Evolutionary conservation across 2,797 vertebrate species (phyloP), one percentile per base, ranked within the genome.

Genomic region (Coccyzus lansbergi): DNA sequence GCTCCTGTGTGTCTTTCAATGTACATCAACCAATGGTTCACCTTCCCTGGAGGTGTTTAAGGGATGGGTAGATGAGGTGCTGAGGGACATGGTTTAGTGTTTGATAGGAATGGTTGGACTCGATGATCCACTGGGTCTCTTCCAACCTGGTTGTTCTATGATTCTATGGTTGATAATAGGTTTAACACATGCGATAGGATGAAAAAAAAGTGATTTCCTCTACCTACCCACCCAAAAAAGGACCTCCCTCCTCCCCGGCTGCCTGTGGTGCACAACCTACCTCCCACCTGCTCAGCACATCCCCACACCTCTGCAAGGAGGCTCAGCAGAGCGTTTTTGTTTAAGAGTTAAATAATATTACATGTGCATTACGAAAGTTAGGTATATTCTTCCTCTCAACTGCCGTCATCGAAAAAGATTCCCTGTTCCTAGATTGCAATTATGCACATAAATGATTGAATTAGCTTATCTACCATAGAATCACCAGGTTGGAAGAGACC

Each of bases 391-490:
- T 81, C 89, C 68, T 95, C 93, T 95, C 91, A 78, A 7, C 81
- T 88, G 88, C 94, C 97, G 96, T 93, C 95, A 91, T 81, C 95
- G 90, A 91, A 95, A 94, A 97, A 94, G 93, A 95, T 95, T 92
- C 62, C 38, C 96, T 97, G 84, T 72, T 69, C 87, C n/a, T 16
- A 92, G 94, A 95, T 64, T 81, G 84, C 94, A 97, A 97, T 97
- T 97, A 98, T 87, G 91, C 68, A 84, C 86, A 79, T 94, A 95
- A 96, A 96, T 96, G 97, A 97, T 96, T 95, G 95, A 93, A 97
- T 98, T 94, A 97, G 92, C 92, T 82, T 93, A 96, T 95, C 96
- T 89, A n/a, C n/a, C n/a, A n/a, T n/a, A n/a, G n/a, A n/a, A n/a
- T n/a, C n/a, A n/a, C n/a, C n/a, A n/a, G n/a, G n/a, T n/a, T n/a